These are phyloP conservation scores for Galaxea fascicularis DNA, from an alignment of 92 coral and sea anemone genomes.

Conservation along the genomic window DNA sequence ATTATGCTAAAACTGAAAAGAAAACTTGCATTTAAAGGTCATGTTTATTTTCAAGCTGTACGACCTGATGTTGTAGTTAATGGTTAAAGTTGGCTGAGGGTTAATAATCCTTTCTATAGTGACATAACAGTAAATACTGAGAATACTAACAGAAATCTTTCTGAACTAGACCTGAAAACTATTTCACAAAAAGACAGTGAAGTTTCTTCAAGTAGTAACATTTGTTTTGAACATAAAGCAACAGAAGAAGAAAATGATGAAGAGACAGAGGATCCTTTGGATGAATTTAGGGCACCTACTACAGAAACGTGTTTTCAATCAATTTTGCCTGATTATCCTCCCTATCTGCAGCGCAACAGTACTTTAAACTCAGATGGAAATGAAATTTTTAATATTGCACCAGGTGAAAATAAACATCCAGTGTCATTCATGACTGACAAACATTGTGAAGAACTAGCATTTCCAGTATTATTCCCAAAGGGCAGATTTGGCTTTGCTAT, in stretches of 20 bases:
- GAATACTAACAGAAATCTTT: constrained; percentile 47
- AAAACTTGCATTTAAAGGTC: no score
- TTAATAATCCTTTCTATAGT: constrained; percentile 51
- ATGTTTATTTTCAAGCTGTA: no score
- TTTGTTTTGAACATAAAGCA: neutral
- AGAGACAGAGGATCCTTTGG: constrained; percentile 67
- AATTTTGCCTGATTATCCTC: constrained; percentile 70
- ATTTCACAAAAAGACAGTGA: constrained; percentile 16
- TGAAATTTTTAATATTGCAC: no score
- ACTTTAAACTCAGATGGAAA: constrained; percentile 22
- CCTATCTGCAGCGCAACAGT: constrained; percentile 55
- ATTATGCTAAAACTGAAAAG: no score
- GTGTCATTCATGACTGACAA: no score
- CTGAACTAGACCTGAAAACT: constrained; percentile 17
- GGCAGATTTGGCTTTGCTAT: no score
- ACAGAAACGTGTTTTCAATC: no score
- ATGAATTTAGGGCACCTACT: constrained; percentile 50
- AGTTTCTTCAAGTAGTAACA: constrained; percentile 24
- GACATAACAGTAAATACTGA: constrained; percentile 40
- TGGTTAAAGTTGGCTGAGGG: constrained; percentile 57
- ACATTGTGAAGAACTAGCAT: no score
- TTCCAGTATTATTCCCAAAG: no score
- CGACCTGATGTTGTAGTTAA: no score
- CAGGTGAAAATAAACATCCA: no score
- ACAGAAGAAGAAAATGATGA: constrained; percentile 1